Evolutionary conservation across 1,140 invertebrate species (phyloP), one percentile per base, ranked within the genome.

Genomic region (Sesamia nonagrioides): DNA sequence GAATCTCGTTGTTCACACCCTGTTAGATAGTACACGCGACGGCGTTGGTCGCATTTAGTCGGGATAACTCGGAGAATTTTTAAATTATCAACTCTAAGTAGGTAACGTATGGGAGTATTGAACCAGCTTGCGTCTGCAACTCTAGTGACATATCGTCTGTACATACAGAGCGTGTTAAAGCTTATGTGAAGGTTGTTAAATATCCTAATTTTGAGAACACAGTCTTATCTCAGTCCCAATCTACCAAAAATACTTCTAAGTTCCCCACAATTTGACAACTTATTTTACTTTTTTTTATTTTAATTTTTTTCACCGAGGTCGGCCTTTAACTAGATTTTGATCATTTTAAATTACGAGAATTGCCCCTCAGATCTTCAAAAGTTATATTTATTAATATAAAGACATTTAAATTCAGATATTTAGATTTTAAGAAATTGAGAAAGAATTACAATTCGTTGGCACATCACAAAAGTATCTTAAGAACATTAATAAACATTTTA

Each of bases 81-180:
- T 68, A 68, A 79, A 79, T 79, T 79, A 79, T 79, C 77, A 78
- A 78, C 77, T 61, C 60, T 79, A 79, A 75, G 61, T 75, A 69
- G 48, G 48, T 40, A 75, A 79, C 50, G 37, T 79, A 79, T 73
- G 71, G 71, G 71, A 58, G n/a, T 73, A 73, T 73, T 73, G 71
- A 73, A 73, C 71, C 71, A 33, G 35, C 37, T 56, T 27, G 52
- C 17, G 54, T 58, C 52, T 71, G 71, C 35, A 42, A 71, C 52
- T 73, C 52, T 21, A 45, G 52, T 58, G 45, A 60, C 52, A 37
- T 18, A 71, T 73, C 21, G 27, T 37, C 33, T 54, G 27, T 17
- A 71, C 35, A 73, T 73, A 45, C 42, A 40, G 69, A 40, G 15
- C n/a, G 42, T 61, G 6, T 37, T 17, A 45, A 42, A 48, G 42